phyloP scores from a whole-genome alignment of 2,113 vertebrate genomes.

The Prolemur simus region DNA sequence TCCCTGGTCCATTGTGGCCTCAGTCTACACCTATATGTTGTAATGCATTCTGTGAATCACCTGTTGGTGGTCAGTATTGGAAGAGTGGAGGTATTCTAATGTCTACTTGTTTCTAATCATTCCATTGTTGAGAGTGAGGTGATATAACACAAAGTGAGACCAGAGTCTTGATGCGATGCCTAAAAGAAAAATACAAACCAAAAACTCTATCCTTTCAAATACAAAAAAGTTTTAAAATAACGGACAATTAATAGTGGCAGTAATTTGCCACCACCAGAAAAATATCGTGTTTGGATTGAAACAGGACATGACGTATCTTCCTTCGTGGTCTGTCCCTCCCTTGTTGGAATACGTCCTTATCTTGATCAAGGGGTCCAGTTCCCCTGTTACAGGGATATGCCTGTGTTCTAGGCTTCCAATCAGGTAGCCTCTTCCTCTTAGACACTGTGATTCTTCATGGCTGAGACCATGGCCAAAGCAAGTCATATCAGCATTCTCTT shows the following conservation, averaged over 20 bases:
- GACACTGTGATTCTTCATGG: neutral
- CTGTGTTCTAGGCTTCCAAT: neutral
- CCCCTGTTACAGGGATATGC: neutral
- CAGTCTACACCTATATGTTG: neutral
- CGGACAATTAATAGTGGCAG: neutral
- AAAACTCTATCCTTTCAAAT: neutral
- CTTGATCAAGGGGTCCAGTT: neutral
- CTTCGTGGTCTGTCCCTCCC: neutral
- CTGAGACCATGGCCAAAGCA: neutral
- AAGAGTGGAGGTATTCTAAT: neutral
- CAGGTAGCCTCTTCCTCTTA: neutral
- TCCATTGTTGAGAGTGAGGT: neutral
- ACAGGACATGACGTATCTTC: fast-evolving
- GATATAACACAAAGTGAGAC: neutral
- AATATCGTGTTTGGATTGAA: neutral
- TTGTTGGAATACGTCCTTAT: neutral
- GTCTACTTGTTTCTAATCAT: neutral
- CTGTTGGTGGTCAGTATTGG: neutral
- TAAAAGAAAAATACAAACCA: neutral
- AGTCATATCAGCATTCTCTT: neutral
- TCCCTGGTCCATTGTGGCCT: neutral
- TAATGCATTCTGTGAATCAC: neutral
- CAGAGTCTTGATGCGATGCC: neutral
- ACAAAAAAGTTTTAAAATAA: neutral
- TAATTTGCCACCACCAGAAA: neutral